phyloP scores from a whole-genome alignment of 2,888 invertebrate genomes.

The Salticus scenicus region DNA sequence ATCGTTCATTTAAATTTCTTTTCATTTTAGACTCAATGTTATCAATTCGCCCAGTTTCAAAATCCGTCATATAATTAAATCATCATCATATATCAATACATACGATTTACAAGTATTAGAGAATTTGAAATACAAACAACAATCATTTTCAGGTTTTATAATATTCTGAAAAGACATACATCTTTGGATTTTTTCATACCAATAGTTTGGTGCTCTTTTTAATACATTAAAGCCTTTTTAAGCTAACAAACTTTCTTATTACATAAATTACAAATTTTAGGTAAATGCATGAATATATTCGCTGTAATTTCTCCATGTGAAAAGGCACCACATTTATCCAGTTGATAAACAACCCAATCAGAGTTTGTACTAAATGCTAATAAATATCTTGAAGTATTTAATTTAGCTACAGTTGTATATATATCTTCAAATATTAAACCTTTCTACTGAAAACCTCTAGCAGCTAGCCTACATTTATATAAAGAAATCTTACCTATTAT shows the following conservation, averaged over 20 bases:
- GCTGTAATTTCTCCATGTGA: neutral
- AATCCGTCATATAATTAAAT: too few relatives aligned
- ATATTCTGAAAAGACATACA: too few relatives aligned
- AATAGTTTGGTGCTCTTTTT: neutral
- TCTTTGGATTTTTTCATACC: neutral
- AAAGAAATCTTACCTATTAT: too few relatives aligned
- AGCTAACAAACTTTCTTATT: neutral
- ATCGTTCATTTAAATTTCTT: neutral
- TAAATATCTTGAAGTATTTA: too few relatives aligned
- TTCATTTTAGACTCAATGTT: neutral
- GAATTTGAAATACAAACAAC: neutral
- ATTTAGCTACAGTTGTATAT: neutral
- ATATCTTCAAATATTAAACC: too few relatives aligned
- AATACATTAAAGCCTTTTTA: neutral
- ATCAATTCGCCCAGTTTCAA: too few relatives aligned
- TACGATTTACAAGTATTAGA: neutral
- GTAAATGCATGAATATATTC: neutral
- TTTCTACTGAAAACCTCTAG: too few relatives aligned
- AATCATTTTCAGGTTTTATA: conserved; percentile 1
- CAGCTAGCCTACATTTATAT: too few relatives aligned
- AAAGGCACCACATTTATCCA: conserved; percentile 1
- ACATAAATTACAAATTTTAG: neutral
- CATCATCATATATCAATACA: neutral
- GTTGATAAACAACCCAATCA: neutral
- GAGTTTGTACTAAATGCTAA: neutral